Conservation (phyloP, 23 tunicate genomes). For the Styela clava region DNA sequence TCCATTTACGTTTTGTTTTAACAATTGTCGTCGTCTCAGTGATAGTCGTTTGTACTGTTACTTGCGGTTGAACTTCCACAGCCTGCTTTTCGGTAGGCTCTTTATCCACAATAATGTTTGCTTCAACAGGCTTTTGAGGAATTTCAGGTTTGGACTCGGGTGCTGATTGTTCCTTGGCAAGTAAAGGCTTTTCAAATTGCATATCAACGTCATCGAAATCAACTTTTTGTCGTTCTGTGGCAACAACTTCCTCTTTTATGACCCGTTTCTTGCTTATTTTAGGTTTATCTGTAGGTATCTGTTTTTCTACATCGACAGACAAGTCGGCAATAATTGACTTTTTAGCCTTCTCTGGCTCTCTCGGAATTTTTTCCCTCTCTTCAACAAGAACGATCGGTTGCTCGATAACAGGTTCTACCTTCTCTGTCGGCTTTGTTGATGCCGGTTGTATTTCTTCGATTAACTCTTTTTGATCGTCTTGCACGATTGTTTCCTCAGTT, state of each 20-base stretch:
- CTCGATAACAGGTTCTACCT: background rate
- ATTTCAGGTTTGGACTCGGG: background rate
- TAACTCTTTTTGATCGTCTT: background rate
- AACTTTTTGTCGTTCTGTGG: background rate
- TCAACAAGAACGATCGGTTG: background rate
- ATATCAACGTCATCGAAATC: background rate
- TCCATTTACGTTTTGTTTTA: slow-evolving; percentile 60
- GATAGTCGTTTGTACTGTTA: background rate
- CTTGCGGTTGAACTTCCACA: slow-evolving; percentile 6
- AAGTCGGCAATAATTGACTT: background rate
- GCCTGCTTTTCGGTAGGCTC: no score
- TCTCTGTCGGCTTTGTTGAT: background rate
- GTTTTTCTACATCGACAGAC: background rate
- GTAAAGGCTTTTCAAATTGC: slow-evolving; percentile 5
- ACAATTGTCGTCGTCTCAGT: background rate
- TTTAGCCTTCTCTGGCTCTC: background rate
- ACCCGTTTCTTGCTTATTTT: background rate
- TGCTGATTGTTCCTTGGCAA: slow-evolving; percentile 42
- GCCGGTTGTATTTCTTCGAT: background rate
- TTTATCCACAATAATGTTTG: no score
- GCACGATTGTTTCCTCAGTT: background rate
- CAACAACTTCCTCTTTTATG: background rate
- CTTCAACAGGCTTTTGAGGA: slow-evolving; percentile 22
- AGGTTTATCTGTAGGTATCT: background rate
- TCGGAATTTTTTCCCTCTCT: background rate